These are phyloP conservation scores for Hyposoter didymator DNA, from an alignment of 2,888 invertebrate genomes.

Conservation along the genomic window DNA sequence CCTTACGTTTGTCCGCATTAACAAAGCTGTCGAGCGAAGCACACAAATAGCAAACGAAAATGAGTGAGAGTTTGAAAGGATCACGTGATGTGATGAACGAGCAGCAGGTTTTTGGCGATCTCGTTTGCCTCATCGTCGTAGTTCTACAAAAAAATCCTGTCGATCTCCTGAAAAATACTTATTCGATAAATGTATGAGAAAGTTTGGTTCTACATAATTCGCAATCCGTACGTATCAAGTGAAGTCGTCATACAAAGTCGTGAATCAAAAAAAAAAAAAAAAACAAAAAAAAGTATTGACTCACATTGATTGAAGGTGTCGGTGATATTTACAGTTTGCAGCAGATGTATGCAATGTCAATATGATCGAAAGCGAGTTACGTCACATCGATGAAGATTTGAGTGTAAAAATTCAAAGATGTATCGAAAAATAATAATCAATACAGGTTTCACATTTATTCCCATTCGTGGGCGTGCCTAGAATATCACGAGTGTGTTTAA, in stretches of 20 bases:
- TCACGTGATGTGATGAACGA: neutral
- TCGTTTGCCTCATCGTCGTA: conserved; percentile 40
- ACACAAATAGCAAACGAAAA: conserved; percentile 34
- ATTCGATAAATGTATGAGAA: neutral
- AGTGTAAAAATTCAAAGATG: neutral
- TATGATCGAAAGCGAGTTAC: neutral
- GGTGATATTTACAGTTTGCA: neutral
- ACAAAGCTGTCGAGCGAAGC: conserved; percentile 36
- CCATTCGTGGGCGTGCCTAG: conserved; percentile 8
- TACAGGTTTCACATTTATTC: neutral
- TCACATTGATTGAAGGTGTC: neutral
- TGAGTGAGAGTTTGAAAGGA: conserved; percentile 8
- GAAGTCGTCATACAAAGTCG: neutral
- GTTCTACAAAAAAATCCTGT: neutral
- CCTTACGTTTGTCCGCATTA: conserved; percentile 64
- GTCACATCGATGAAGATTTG: neutral
- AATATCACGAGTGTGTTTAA: neutral
- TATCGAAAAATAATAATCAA: neutral
- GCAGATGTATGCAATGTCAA: neutral
- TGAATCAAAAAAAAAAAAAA: neutral
- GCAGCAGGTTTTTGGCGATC: conserved; percentile 7
- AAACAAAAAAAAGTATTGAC: neutral
- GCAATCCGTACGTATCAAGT: neutral
- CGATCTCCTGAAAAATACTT: conserved; percentile 2
- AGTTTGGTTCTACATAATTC: neutral